phyloP scores from a whole-genome alignment of 1,140 invertebrate genomes.

The Drosophila setifemur region DNA sequence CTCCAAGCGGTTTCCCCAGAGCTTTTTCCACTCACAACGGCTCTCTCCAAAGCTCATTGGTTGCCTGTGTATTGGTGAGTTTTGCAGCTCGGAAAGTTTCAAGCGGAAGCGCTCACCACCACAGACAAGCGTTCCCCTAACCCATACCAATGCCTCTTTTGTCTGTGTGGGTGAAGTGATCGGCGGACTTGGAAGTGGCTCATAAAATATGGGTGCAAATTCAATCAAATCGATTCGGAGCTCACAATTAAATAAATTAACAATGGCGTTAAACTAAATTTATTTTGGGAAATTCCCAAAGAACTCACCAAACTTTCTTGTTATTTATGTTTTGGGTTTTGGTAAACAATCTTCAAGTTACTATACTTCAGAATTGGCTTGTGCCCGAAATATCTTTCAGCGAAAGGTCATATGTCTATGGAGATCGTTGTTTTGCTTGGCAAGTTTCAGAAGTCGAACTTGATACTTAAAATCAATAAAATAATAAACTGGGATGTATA shows the following conservation, averaged over 20 bases:
- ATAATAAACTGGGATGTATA: background rate
- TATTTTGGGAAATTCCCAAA: conserved; percentile 55
- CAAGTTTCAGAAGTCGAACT: conserved; percentile 26
- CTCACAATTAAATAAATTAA: conserved; percentile 47
- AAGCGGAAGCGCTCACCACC: conserved; percentile 64
- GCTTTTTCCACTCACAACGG: conserved; percentile 50
- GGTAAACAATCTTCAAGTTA: conserved; percentile 10
- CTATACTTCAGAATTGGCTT: background rate
- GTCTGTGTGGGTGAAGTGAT: conserved; percentile 31
- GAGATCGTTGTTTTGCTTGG: conserved; percentile 22
- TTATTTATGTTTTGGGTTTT: conserved; percentile 24
- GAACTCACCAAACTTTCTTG: conserved; percentile 31
- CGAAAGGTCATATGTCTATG: conserved; percentile 58
- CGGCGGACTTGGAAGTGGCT: conserved; percentile 3
- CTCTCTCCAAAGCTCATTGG: conserved; percentile 48
- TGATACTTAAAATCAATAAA: conserved; percentile 41
- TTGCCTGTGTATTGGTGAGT: conserved; percentile 29
- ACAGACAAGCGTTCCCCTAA: conserved; percentile 13
- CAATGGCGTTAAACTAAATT: conserved; percentile 27
- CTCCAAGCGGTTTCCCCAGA: conserved; percentile 44
- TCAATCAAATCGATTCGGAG: conserved; percentile 7
- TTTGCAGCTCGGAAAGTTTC: conserved; percentile 44
- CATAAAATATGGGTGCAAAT: conserved; percentile 33
- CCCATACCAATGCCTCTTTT: conserved; percentile 30
- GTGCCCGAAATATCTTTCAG: conserved; percentile 1